phyloP scores from a whole-genome alignment of 2,888 invertebrate species.

The Drosophila dives region DNA sequence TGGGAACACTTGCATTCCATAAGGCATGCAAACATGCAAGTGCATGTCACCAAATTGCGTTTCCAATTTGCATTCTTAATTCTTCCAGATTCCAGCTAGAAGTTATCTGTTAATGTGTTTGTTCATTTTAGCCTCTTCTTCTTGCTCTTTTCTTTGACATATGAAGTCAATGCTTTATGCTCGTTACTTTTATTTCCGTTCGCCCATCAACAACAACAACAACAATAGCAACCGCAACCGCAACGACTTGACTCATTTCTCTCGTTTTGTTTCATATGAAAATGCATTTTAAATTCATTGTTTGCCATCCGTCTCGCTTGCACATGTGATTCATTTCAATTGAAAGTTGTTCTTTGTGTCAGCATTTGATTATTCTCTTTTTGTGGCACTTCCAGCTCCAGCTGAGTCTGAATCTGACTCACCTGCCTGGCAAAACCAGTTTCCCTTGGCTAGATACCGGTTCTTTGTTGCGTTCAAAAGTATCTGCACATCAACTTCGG shows the following conservation, averaged over 20 bases:
- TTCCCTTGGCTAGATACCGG: slow-evolving; percentile 50
- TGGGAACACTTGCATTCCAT: slow-evolving; percentile 17
- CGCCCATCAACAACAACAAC: slow-evolving; percentile 22
- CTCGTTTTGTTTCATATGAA: slow-evolving; percentile 12
- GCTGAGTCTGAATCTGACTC: slow-evolving; percentile 51
- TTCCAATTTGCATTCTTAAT: not conserved
- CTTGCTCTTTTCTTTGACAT: not conserved
- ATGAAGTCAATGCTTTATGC: not conserved
- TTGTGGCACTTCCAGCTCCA: slow-evolving; percentile 30
- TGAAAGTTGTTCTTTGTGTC: slow-evolving; percentile 65
- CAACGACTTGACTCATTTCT: slow-evolving; percentile 50
- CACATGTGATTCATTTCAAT: slow-evolving; percentile 55
- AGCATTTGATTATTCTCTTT: slow-evolving; percentile 62
- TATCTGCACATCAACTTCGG: slow-evolving; percentile 34
- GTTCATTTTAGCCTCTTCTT: not conserved
- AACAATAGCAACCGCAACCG: slow-evolving; percentile 36
- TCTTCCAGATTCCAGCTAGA: not conserved
- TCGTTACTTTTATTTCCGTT: slow-evolving; percentile 30
- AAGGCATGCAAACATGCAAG: slow-evolving; percentile 12
- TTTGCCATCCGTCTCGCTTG: slow-evolving; percentile 43
- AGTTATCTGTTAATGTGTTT: not conserved
- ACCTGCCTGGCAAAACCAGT: slow-evolving; percentile 64
- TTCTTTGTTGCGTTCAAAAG: slow-evolving; percentile 27
- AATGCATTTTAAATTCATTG: slow-evolving; percentile 16
- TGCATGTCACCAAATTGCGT: not conserved